Evolutionary conservation across 2,113 vertebrate species (phyloP), one percentile per base, ranked within the genome.

Genomic region (Castor canadensis): DNA sequence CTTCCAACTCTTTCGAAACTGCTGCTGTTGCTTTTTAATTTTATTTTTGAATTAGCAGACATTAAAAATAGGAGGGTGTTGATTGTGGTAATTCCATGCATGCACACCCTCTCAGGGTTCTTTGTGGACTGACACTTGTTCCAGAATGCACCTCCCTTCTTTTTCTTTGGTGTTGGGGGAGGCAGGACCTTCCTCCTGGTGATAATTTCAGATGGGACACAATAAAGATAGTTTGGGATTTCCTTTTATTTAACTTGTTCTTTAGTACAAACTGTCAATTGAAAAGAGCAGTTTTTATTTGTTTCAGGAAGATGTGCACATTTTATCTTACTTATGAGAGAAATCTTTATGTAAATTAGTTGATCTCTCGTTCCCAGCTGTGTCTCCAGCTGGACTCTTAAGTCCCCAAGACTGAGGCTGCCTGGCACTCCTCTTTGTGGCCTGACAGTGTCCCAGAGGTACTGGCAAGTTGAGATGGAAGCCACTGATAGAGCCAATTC

Each of bases 401-500:
- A 16, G 56, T 28, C 45, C 72, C 35, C 2, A 3, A 35, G 30
- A 13, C 54, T 13, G 47, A n/a, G 45, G n/a, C 38, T 49, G 11
- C 20, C 24, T 12, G 22, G 1, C 16, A 4, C 13, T 19, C 32
- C 5, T 64, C 35, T 15, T 10, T 28, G 43, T 2, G 17, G 58
- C 5, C 32, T 8, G 17, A 30, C 52, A 19, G 38, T 12, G 19
- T 72, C 38, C 12, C 1, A 54, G 85, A 56, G 69, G 26, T 28
- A 1, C 26, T 13, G 1, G n/a, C 8, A 24, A 4, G 30, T n/a
- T 43, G 58, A 43, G 17, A 3, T 22, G n/a, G 43, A 77, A 47
- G 28, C 30, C 20, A 0, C 2, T 9, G 79, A 2, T 1, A 0
- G 15, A 54, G 12, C 35, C 12, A 20, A n/a, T 15, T 15, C 4